Base-by-base conservation (phyloP, 2,888 invertebrate species). In the Tanypteryx hageni region DNA sequence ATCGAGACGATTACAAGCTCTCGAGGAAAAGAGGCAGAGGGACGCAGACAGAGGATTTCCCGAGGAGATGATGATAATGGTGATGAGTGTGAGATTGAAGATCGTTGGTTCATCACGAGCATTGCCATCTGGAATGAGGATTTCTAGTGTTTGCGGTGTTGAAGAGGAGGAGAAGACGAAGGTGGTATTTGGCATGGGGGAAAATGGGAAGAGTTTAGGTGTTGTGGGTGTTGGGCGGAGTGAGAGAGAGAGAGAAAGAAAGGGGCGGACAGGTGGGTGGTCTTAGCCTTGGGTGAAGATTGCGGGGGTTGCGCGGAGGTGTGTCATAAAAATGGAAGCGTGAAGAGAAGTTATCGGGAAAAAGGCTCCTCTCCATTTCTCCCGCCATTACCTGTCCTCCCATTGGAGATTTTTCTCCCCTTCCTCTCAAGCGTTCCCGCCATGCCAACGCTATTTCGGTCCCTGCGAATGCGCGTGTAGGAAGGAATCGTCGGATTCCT, bases 261-360 rank as follows among this genome's bases (percentile, higher is more conserved):
- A 13, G 27, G 76, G 76, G 27, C 22, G 22, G 76, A 76, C 76
- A 76, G 76, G 76, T 76, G 76, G 76, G 76, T 76, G 76, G 76
- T 27, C 76, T 44, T 76, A 76, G 27, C n/a, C 68, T 68, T 68
- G 68, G 68, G n/a, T 68, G 64, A 64, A n/a, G 8, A 18, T 10
- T 22, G 11, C 22, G 76, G 22, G 22, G 44, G 76, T 76, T 44
- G 76, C 4, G 76, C 18, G 76, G 22, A 27, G 76, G 76, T 11
- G 76, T 76, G 76, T 76, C 76, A 76, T 76, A 76, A 76, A 76
- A 76, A 76, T 76, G 76, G 27, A 76, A 76, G 76, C 22, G 76
- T 14, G 27, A 27, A 76, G 68, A 68, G 22, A 22, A 68, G 27
- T 27, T 76, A 76, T 76, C 76, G 76, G 22, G 27, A 76, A 27